Evolutionary conservation across 2,888 invertebrate species (phyloP).

Genomic region (Cephus sareptanus): DNA sequence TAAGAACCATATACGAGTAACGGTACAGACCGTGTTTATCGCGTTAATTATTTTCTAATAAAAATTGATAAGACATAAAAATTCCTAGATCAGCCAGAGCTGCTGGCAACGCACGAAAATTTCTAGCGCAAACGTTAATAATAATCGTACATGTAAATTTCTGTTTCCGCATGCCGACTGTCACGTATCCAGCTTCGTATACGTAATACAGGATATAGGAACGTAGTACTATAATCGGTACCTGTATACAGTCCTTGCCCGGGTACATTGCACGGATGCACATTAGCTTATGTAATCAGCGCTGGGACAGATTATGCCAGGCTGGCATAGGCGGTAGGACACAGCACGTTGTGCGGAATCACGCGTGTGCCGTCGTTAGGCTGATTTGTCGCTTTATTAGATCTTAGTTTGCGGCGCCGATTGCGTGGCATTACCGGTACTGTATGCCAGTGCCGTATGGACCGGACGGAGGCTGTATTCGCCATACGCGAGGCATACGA

Average conservation of each 20-base stretch:
- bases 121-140: not conserved
- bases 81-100: not conserved
- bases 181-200: not conserved
- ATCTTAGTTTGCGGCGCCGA: constrained; percentile 56
- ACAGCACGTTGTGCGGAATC: not conserved
- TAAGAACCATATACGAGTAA: not conserved
- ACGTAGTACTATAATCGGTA: not conserved
- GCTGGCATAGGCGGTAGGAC: not conserved
- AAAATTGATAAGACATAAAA: not conserved
- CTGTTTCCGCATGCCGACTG: not conserved
- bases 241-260: not conserved
- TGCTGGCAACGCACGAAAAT: not conserved
- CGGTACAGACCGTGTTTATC: not conserved
- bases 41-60: not conserved
- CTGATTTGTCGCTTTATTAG: constrained; percentile 67
- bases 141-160: not conserved
- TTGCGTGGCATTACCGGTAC: constrained; percentile 38
- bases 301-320: not conserved
- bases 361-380: constrained; percentile 45
- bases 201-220: not conserved
- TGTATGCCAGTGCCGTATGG: constrained; percentile 19
- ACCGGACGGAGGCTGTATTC: not conserved
- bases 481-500: constrained; percentile 11
- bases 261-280: not conserved
- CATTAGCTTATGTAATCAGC: constrained; percentile 4